phyloP scores from a whole-genome alignment of 2,888 invertebrate genomes.

The Cynaeus angustus region DNA sequence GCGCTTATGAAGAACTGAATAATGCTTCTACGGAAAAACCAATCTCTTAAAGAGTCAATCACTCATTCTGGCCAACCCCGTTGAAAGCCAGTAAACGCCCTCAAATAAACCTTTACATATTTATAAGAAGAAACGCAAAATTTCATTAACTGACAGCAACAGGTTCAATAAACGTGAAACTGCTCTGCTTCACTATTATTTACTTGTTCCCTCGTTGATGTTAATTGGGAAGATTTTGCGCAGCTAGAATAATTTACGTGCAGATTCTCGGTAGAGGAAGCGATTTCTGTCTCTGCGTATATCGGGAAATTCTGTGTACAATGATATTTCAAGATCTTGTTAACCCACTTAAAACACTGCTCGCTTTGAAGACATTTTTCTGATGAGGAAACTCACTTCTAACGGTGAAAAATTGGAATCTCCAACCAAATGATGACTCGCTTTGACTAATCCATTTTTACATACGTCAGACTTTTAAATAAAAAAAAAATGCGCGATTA shows the following conservation, averaged over 20 bases:
- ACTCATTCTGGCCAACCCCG: conserved; percentile 58
- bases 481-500: no score
- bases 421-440: no score
- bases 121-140: conserved; percentile 40
- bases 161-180: conserved; percentile 45
- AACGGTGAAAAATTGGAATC: no score
- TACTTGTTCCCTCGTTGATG: conserved; percentile 35
- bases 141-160: conserved; percentile 44
- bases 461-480: no score
- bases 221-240: conserved; percentile 41
- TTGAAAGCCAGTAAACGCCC: conserved; percentile 30
- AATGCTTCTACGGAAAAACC: conserved; percentile 65
- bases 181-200: conserved; percentile 23
- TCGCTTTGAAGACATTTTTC: no score
- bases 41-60: conserved; percentile 69
- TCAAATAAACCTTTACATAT: conserved; percentile 38
- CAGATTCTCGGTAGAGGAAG: conserved; percentile 20
- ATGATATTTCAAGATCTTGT: no score
- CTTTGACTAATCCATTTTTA: no score
- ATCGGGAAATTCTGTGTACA: no score
- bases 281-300: conserved; percentile 13
- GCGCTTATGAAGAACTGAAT: conserved; percentile 68
- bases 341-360: no score
- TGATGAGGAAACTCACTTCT: no score
- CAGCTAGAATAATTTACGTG: conserved; percentile 27